Evolutionary conservation across 2,888 invertebrate species (phyloP), one percentile per base, ranked within the genome.

Genomic region (Hyppa rectilinea): DNA sequence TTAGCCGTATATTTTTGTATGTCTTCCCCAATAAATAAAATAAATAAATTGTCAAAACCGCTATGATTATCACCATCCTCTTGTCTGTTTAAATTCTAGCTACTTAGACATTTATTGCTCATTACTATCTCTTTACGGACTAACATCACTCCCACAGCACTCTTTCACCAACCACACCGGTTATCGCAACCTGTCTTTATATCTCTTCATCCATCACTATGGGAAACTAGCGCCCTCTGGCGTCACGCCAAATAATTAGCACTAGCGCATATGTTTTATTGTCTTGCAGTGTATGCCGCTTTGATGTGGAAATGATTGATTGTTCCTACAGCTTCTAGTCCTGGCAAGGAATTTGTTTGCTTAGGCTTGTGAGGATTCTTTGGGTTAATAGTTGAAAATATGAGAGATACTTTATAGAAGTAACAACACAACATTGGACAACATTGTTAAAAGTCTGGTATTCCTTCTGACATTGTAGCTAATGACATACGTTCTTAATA

Each of bases 211-310:
- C 45, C 31, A 49, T 50, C 49, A 17, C 45, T 29, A 49, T 43
- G 43, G 47, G n/a, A 31, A 47, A 47, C 52, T 31, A 45, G 53
- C 61, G 66, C 82, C 75, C 52, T 66, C 73, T 87, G 85, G 86
- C 87, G 47, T 20, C 12, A 10, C 40, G 87, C 86, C 82, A 82
- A 64, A 52, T 43, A 49, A 73, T 78, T 73, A 73, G 47, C 53
- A 78, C 66, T 61, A 72, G 63, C 62, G 49, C 79, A 78, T 65
- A 79, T 58, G 62, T 69, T 82, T 78, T 69, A 82, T 66, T 82
- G 79, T 69, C 64, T 53, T 56, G 55, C 31, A 69, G 47, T 49
- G 52, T 38, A 78, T 56, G 65, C 40, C 17, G 45, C 82, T 82
- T 82, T 82, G 79, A 82, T 72, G 73, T 79, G 43, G 29, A 10